Base-by-base conservation (phyloP, 2,888 invertebrate species). In the Sphaerolaimus hirsutus region DNA sequence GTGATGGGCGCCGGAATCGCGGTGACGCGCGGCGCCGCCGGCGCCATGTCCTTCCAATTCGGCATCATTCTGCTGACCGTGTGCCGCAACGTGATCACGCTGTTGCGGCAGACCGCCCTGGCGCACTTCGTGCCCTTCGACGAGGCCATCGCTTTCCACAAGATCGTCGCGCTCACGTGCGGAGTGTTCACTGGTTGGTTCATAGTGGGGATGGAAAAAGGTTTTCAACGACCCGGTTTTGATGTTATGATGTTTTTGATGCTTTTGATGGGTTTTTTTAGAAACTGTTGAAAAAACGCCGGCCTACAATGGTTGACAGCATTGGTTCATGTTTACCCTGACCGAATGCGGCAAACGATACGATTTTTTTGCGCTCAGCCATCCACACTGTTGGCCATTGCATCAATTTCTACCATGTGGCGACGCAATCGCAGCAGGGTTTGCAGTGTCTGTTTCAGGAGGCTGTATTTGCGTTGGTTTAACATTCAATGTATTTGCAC, bases 1-100 rank as follows among this genome's bases (percentile, higher is more conserved):
- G 87, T 91, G 40, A 89, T 91, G 89, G 89, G 89, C 1, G 83
- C 84, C 1, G 87, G 89, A 0, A 89, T 89, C 44, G 87, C 87
- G 7, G 81, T 87, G 54, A 87, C 87, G 0, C 71, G 87, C 63
- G 87, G 87, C 21, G 82, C 87, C 0, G 89, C 89, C 0, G 87
- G 86, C 1, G 81, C 87, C 0, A 64, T 91, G 7, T 87, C 87
- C 0, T 89, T 91, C 66, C 86, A 84, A 66, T 89, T 87, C 68
- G 81, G 82, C 55, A 71, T 91, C 12, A 70, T 91, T 0, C 68
- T 89, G 35, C 68, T 91, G 24, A 89, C 89, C 1, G 61, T 40
- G 24, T 87, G 84, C 2, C 67, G 78, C 21, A 89, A 91, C 66
- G 70, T 89, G 23, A 70, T 89, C 48, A 91, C 89, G 0, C 83